Evolutionary conservation across 2,888 invertebrate genomes (phyloP), one percentile per base, ranked within the genome.

Genomic region (Drosophila meridionalis): DNA sequence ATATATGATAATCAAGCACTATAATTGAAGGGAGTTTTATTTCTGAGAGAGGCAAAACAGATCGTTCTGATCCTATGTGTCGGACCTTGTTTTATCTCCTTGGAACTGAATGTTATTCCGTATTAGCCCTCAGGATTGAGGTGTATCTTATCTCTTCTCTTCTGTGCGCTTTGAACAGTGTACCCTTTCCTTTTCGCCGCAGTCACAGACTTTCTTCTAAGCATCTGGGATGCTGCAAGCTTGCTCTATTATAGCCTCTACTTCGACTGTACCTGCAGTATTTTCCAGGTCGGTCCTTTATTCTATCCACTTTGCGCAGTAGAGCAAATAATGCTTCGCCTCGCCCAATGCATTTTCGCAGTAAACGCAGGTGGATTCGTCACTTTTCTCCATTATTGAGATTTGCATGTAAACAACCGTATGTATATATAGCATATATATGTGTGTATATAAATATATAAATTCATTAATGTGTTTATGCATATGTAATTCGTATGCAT

Each of bases 391-490:
- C 6, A 7, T 48, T 14, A 14, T 48, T 48, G 47, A 14, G 28
- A 30, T 4, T 30, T 38, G 38, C 20, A 14, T 38, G 3, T 40
- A 48, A 59, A 56, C 34, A 43, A 20, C 28, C 36, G 32, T 14
- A 5, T 47, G 6, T 28, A 12, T 12, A 28, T 20, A 9, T 9
- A n/a, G 61, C 55, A 50, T 26, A 26, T 43, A 43, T 45, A 38
- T 38, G 12, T 40, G n/a, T n/a, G n/a, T 30, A 30, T 26, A 3
- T 34, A 65, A 69, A 40, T 26, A 36, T 45, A 36, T 58, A 12
- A 20, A 40, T n/a, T 34, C 48, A 52, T 42, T 34, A 12, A 2
- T n/a, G 11, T 20, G 12, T 40, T 30, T 40, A 48, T 30, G 11
- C 36, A 30, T 20, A 50, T 34, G 14, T 42, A 8, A 34, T n/a